Evolutionary conservation across 2,113 vertebrate species (phyloP).

Genomic region (Melanotaenia duboulayi): DNA sequence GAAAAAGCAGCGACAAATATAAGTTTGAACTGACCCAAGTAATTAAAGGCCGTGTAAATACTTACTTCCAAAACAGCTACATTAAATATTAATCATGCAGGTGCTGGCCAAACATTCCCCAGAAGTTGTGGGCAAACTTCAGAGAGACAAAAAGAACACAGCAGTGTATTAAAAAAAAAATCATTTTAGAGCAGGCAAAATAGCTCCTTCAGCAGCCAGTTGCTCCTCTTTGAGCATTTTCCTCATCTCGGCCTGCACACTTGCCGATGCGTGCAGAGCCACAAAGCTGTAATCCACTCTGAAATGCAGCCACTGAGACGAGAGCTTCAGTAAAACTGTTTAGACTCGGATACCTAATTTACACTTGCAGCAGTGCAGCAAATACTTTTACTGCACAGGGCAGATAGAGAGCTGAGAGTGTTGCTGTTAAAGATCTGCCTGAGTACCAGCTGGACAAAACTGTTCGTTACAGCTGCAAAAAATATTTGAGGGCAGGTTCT

Average conservation of each 20-base stretch:
- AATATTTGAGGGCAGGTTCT: background rate
- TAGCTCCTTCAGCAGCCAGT: conserved; percentile 40
- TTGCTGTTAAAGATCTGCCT: conserved; percentile 27
- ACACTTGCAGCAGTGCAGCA: conserved; percentile 52
- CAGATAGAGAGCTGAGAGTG: conserved; percentile 24
- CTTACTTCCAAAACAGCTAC: conserved; percentile 63
- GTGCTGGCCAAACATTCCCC: conserved; percentile 63
- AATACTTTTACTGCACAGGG: conserved; percentile 30
- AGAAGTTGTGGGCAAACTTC: conserved; percentile 67
- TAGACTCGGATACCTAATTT: conserved; percentile 47
- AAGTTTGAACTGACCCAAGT: conserved; percentile 74
- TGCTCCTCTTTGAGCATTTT: conserved; percentile 34
- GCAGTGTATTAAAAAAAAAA: conserved; percentile 31
- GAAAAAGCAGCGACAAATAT: conserved; percentile 66
- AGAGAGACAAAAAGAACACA: conserved; percentile 2
- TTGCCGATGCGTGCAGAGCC: conserved; percentile 30
- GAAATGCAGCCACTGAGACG: conserved; percentile 41
- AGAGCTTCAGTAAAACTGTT: conserved; percentile 49
- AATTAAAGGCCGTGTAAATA: conserved; percentile 75
- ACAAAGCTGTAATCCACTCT: conserved; percentile 55
- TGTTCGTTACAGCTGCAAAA: background rate
- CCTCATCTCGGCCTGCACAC: conserved; percentile 25
- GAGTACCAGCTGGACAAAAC: conserved; percentile 4
- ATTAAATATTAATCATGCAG: conserved; percentile 79
- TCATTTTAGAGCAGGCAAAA: conserved; percentile 29